These are phyloP conservation scores for Thaumatotibia leucotreta DNA, from an alignment of 1,140 invertebrate species.

Conservation along the genomic window DNA sequence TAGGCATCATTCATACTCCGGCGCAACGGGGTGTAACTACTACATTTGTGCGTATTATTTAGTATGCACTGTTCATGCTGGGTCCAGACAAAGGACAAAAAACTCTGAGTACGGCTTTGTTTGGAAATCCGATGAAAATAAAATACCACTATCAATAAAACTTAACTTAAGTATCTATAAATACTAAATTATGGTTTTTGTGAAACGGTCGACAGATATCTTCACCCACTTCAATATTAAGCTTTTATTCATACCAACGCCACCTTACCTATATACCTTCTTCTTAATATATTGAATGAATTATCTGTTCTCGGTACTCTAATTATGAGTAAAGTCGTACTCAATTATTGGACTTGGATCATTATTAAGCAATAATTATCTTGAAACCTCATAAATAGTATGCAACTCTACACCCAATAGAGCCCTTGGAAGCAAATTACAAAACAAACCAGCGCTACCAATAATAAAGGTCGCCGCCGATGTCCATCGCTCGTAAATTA, in stretches of 20 bases:
- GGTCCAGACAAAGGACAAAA: not conserved
- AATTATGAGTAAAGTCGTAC: too few species aligned
- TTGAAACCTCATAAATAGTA: too few species aligned
- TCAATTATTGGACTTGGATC: too few species aligned
- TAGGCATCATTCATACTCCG: not conserved
- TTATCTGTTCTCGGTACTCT: too few species aligned
- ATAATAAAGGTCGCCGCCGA: constrained; percentile 20
- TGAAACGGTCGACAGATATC: not conserved
- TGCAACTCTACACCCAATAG: constrained; percentile 18
- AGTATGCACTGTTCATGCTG: not conserved
- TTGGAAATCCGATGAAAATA: not conserved
- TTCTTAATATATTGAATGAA: too few species aligned
- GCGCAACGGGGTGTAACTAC: not conserved
- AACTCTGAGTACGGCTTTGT: too few species aligned
- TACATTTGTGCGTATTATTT: not conserved
- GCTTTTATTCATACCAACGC: too few species aligned
- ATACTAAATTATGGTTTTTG: not conserved
- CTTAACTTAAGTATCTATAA: too few species aligned
- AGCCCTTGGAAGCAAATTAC: constrained; percentile 4
- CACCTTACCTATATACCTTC: too few species aligned
- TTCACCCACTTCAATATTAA: not conserved
- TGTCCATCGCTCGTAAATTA: constrained; percentile 37
- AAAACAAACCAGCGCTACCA: not conserved
- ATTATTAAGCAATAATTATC: too few species aligned
- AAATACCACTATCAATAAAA: too few species aligned